Evolutionary conservation across 64 coral and sea anemone species (phyloP).

Genomic region (Montipora sp.): DNA sequence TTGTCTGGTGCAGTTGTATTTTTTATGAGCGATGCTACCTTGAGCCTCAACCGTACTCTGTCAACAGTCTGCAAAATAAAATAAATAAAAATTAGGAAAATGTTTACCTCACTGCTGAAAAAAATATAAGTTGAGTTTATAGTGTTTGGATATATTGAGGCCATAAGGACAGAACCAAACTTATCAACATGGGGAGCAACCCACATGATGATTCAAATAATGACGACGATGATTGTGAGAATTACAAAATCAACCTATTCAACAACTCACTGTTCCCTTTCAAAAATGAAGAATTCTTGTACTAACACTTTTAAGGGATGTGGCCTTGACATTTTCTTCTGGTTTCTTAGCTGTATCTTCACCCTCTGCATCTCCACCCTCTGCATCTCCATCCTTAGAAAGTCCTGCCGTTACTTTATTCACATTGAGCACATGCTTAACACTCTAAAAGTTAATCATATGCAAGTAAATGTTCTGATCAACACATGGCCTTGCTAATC

Average conservation of each 20-base stretch:
- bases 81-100: background rate
- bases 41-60: conserved; percentile 54
- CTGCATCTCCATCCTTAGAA: background rate
- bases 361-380: background rate
- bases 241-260: background rate
- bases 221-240: too few relatives aligned
- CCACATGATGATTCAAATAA: background rate
- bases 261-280: background rate
- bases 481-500: too few relatives aligned
- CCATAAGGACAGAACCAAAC: too few relatives aligned
- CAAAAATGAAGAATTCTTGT: background rate
- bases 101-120: background rate
- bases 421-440: background rate
- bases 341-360: background rate
- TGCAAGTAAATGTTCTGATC: background rate
- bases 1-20: background rate
- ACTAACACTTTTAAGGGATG: conserved; percentile 58
- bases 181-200: too few relatives aligned
- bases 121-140: background rate
- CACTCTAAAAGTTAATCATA: conserved; percentile 3
- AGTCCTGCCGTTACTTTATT: conserved; percentile 10
- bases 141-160: too few relatives aligned
- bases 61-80: conserved; percentile 54
- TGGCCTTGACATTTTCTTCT: background rate
- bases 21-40: conserved; percentile 44